A percentile compares a stretch with the other conserved stretches of the same genome.
Evolutionary conservation across 2,797 vertebrate species (phyloP).

Genomic region (Labeo calbasu): DNA sequence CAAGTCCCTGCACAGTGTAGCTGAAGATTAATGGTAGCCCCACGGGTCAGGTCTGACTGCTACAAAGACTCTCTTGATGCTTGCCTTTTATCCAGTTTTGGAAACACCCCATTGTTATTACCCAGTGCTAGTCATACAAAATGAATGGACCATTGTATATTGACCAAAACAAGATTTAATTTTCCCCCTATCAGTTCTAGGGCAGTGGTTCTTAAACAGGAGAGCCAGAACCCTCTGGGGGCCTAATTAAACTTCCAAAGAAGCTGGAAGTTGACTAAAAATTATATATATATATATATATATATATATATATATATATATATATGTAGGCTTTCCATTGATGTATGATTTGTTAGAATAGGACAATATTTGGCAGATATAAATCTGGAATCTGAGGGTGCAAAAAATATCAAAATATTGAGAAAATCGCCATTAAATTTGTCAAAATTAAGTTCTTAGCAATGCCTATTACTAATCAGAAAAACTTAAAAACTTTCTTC

Average conservation of each 20-base stretch:
- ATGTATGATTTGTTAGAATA: too few relatives aligned
- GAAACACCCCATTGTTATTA: constrained; percentile 44
- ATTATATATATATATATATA: neutral
- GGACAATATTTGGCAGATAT: too few relatives aligned
- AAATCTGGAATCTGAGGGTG: too few relatives aligned
- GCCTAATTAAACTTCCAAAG: neutral
- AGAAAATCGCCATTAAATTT: too few relatives aligned
- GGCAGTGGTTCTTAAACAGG: neutral
- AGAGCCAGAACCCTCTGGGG: neutral
- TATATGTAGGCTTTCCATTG: too few relatives aligned
- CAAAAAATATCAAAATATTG: too few relatives aligned
- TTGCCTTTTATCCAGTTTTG: constrained; percentile 42
- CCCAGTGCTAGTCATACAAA: constrained; percentile 32
- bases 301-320: too few relatives aligned
- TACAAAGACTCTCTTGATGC: constrained; percentile 59
- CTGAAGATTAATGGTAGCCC: constrained; percentile 62
- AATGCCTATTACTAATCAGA: too few relatives aligned
- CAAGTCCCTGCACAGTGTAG: constrained; percentile 39
- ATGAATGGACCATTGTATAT: constrained; percentile 22
- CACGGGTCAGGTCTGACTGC: constrained; percentile 59
- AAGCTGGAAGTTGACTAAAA: neutral
- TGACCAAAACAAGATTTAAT: constrained; percentile 5
- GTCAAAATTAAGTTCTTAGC: too few relatives aligned
- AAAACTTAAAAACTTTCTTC: too few relatives aligned
- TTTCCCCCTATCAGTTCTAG: neutral